Percentiles rank a stretch among this genome's conserved stretches.
Conservation (phyloP, 2,888 invertebrate species). For the Nymphalis urticae region DNA sequence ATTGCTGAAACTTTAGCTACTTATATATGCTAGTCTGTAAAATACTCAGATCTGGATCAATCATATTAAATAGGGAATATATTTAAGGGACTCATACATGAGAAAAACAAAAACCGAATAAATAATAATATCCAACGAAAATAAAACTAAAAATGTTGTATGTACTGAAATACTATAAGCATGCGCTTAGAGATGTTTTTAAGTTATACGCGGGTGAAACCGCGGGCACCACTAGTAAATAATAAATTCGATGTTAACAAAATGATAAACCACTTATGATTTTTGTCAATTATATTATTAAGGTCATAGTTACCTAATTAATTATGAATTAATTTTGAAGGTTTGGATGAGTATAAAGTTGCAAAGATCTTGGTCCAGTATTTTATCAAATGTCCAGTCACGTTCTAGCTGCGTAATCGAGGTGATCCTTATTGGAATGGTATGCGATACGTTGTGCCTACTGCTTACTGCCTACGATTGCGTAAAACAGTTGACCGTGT, state of each 20-base stretch:
- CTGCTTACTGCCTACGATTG: conserved; percentile 39
- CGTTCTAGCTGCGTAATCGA: conserved; percentile 68
- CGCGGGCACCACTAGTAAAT: too few species aligned
- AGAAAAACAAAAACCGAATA: too few species aligned
- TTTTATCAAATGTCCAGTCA: conserved; percentile 62
- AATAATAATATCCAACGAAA: too few species aligned
- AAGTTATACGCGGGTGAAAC: too few species aligned
- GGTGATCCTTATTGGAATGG: conserved; percentile 75
- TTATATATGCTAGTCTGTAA: too few species aligned
- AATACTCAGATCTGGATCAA: too few species aligned
- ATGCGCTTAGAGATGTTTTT: too few species aligned
- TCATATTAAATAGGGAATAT: too few species aligned
- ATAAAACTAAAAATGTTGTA: too few species aligned
- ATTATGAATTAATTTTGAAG: neutral
- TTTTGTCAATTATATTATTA: neutral
- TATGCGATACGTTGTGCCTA: conserved; percentile 62
- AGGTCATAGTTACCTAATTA: neutral
- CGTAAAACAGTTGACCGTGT: conserved; percentile 49
- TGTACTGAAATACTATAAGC: too few species aligned
- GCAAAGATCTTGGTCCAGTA: conserved; percentile 54
- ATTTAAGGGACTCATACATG: too few species aligned
- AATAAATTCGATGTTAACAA: neutral
- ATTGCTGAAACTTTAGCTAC: too few species aligned
- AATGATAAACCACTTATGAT: neutral
- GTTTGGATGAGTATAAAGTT: conserved; percentile 41